Evolutionary conservation across 1,140 invertebrate species (phyloP), one percentile per base, ranked within the genome.

Genomic region (Atta colombica): DNA sequence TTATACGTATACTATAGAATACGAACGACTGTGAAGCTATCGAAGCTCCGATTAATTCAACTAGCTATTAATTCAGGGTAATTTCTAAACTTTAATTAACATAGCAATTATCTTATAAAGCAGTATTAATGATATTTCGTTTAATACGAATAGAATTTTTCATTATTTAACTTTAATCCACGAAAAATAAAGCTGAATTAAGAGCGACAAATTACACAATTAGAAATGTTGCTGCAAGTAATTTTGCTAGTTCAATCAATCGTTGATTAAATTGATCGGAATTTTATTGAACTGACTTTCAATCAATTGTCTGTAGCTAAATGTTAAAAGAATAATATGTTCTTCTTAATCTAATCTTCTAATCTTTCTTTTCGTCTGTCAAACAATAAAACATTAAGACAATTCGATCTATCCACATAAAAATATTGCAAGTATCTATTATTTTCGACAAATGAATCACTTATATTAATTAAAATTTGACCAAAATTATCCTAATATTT

Each of bases 341-440:
- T 66, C 3, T 21, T 66, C 3, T n/a, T 21, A 66, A 66, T 66
- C 31, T 66, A 66, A 66, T 66, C 31, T 66, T 66, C 31, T 66
- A 66, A 66, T 66, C 31, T 66, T 12, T 66, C 3, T 35, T 66
- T n/a, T 5, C 8, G 7, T 35, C 18, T 31, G 3, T 3, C 1
- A 39, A n/a, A 66, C 31, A 31, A 66, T n/a, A 21, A 66, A 31
- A 39, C 3, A 39, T n/a, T 39, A 10, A 45, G 31, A 66, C 39
- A 66, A 39, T 66, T 66, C 3, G 2, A 45, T 45, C 8, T 39
- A 14, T 31, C 8, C 16, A 18, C 7, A 0, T 35, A 2, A 35
- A 65, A 35, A 65, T 35, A n/a, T 18, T 3, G 6, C 7, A 0
- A 25, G 1, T 18, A 39, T 1, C 35, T 39, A 18, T 10, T 35